Percentiles rank a stretch among this genome's conserved stretches.
phyloP scores from a whole-genome alignment of 2,888 invertebrate species.

The Laothoe populi region DNA sequence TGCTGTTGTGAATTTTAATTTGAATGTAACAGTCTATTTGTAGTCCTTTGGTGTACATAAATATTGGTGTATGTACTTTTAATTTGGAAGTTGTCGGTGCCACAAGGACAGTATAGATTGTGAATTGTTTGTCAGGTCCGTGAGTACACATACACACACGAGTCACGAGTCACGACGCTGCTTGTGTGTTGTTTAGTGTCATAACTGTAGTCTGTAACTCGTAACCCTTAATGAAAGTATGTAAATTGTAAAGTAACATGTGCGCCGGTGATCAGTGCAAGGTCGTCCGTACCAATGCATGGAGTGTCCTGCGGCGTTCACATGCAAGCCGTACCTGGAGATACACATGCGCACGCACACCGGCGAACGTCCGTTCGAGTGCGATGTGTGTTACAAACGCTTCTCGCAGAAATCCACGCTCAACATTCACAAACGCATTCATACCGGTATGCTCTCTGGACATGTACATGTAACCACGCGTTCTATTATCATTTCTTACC shows the following conservation, averaged over 20 bases:
- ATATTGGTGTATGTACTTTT: constrained; percentile 35
- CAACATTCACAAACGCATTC: constrained; percentile 86
- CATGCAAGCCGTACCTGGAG: constrained; percentile 86
- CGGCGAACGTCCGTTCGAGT: constrained; percentile 84
- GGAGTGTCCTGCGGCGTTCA: constrained; percentile 85
- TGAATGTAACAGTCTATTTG: constrained; percentile 35
- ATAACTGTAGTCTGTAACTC: too few species aligned
- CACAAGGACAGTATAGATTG: constrained; percentile 56
- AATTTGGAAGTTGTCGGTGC: constrained; percentile 77
- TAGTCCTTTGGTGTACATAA: constrained; percentile 27
- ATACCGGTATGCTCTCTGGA: constrained; percentile 85
- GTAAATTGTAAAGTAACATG: constrained; percentile 30
- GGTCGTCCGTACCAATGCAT: constrained; percentile 84
- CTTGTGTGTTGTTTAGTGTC: constrained; percentile 32
- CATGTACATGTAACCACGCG: constrained; percentile 46
- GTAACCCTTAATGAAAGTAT: constrained; percentile 33
- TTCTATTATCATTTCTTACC: constrained; percentile 24
- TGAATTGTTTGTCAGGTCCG: constrained; percentile 49
- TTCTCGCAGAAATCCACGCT: constrained; percentile 85
- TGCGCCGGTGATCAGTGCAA: constrained; percentile 65
- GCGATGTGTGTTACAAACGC: constrained; percentile 84
- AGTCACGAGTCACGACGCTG: too few species aligned
- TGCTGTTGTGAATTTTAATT: constrained; percentile 35
- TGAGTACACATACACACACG: too few species aligned
- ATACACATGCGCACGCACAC: constrained; percentile 87